A percentile compares a stretch with the other conserved stretches of the same genome.
These are phyloP conservation scores for Heliconius ethilla DNA, from an alignment of 2,888 invertebrate genomes.

Conservation along the genomic window DNA sequence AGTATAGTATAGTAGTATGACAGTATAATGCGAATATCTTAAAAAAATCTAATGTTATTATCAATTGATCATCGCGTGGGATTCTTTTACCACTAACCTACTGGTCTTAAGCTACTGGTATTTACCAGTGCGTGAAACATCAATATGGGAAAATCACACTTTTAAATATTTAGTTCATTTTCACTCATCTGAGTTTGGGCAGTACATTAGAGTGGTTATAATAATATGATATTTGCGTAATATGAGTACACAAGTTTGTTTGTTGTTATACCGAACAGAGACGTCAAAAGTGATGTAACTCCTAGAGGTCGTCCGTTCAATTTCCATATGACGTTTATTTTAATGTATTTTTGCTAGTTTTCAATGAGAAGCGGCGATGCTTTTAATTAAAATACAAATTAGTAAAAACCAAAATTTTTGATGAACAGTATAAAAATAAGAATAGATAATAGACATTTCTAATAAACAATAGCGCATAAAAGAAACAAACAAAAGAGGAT, in stretches of 20 bases:
- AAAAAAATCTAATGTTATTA: neutral
- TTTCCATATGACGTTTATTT: neutral
- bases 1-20: neutral
- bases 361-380: neutral
- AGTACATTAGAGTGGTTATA: neutral
- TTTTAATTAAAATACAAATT: neutral
- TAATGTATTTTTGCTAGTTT: neutral
- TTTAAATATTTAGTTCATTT: neutral
- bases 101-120: neutral
- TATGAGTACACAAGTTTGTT: neutral
- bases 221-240: neutral
- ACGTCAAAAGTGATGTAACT: neutral
- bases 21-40: neutral
- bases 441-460: slow-evolving; percentile 23
- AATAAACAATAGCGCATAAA: slow-evolving; percentile 40
- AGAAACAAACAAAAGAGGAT: slow-evolving; percentile 38
- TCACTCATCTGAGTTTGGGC: neutral
- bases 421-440: slow-evolving; percentile 11
- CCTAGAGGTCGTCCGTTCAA: neutral
- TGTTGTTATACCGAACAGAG: neutral
- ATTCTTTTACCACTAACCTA: no score
- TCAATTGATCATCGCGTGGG: neutral
- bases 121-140: neutral
- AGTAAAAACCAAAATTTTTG: neutral
- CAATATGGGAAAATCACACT: neutral